These are phyloP conservation scores for Psilopogon haemacephalus DNA, from an alignment of 2,113 vertebrate genomes.

Conservation along the genomic window DNA sequence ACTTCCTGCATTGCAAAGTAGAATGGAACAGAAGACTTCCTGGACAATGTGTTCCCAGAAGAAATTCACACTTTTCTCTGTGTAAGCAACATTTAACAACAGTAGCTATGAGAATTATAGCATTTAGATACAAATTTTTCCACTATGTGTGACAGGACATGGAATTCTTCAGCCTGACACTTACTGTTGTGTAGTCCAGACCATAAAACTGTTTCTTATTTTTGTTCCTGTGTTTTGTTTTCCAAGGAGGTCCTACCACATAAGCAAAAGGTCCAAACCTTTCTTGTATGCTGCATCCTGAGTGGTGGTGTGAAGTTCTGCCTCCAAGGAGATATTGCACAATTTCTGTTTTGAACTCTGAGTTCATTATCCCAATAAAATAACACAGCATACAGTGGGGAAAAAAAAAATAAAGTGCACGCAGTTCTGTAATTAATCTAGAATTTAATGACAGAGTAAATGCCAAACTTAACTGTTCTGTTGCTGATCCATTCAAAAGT, in stretches of 20 bases:
- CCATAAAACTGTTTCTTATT: not conserved
- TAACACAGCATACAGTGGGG: not conserved
- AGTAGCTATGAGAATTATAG: rapidly evolving
- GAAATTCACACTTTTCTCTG: not conserved
- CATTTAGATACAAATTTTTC: not conserved
- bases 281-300: not conserved
- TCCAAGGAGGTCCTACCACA: not conserved
- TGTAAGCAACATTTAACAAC: not conserved
- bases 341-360: not conserved
- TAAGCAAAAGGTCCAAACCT: not conserved
- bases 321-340: not conserved
- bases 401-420: not conserved
- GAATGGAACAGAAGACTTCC: too few relatives aligned
- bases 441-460: slow-evolving; percentile 42
- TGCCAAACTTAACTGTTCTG: slow-evolving; percentile 25
- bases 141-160: not conserved
- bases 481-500: not conserved
- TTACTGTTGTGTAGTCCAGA: not conserved
- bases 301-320: not conserved
- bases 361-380: not conserved
- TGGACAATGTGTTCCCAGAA: too few relatives aligned
- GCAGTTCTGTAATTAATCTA: not conserved
- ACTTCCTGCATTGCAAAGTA: too few relatives aligned
- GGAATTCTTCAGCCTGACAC: not conserved
- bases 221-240: slow-evolving; percentile 5